Conservation (phyloP, 1,140 invertebrate genomes). For the Apis laboriosa region DNA sequence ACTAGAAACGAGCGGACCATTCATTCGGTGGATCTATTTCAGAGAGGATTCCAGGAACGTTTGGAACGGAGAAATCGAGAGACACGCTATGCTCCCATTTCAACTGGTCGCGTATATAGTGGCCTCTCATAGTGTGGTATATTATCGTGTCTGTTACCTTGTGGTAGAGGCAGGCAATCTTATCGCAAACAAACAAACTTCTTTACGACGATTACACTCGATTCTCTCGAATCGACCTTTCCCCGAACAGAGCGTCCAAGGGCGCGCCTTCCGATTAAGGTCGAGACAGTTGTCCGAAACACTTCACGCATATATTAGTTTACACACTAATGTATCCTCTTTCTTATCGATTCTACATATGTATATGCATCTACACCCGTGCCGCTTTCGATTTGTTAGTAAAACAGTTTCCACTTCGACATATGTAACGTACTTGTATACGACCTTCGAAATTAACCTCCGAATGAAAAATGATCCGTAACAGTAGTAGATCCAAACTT, state of each 20-base stretch:
- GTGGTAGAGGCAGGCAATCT: slow-evolving; percentile 31
- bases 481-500: no score
- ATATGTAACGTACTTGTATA: no score
- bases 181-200: slow-evolving; percentile 47
- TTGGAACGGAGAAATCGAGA: slow-evolving; percentile 50
- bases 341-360: not conserved
- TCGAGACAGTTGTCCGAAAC: not conserved
- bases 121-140: slow-evolving; percentile 30
- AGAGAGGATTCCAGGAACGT: slow-evolving; percentile 49
- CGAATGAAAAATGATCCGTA: no score
- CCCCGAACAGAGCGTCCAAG: slow-evolving; percentile 37
- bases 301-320: not conserved
- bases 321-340: not conserved
- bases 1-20: slow-evolving; percentile 33
- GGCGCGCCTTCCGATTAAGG: slow-evolving; percentile 32
- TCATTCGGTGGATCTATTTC: slow-evolving; percentile 42
- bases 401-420: no score
- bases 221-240: slow-evolving; percentile 49
- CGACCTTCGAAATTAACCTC: no score
- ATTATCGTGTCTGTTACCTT: slow-evolving; percentile 49
- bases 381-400: no score
- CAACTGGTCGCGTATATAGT: slow-evolving; percentile 40
- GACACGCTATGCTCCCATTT: slow-evolving; percentile 49
- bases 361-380: no score
- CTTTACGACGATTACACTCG: slow-evolving; percentile 40